These are phyloP conservation scores for Gymnogyps californianus DNA, from an alignment of 2,113 vertebrate genomes.

Conservation along the genomic window DNA sequence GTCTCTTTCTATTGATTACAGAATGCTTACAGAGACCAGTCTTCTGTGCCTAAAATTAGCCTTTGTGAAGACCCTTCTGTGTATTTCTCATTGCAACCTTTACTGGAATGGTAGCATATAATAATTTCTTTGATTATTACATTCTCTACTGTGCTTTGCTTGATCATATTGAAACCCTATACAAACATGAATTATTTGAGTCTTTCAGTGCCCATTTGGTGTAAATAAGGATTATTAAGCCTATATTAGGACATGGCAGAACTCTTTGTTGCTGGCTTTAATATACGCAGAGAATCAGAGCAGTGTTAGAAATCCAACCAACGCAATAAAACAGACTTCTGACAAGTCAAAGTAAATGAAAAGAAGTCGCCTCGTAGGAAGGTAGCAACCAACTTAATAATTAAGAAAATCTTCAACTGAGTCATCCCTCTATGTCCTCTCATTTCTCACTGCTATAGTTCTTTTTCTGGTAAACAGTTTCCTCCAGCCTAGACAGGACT, in stretches of 20 bases:
- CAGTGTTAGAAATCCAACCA: not conserved
- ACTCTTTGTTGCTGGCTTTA: not conserved
- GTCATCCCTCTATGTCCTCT: not conserved
- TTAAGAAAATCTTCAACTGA: not conserved
- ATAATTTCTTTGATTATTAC: not conserved
- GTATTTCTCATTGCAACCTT: not conserved
- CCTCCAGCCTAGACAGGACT: not conserved
- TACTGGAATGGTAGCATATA: not conserved
- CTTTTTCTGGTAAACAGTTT: not conserved
- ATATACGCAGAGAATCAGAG: not conserved
- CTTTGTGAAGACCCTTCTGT: not conserved
- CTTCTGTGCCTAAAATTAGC: not conserved
- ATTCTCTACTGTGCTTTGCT: not conserved
- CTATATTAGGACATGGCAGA: not conserved
- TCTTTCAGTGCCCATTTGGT: not conserved
- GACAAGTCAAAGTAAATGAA: not conserved
- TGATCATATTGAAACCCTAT: not conserved
- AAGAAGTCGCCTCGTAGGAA: not conserved
- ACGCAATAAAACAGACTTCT: not conserved
- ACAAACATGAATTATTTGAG: not conserved
- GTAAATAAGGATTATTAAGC: not conserved
- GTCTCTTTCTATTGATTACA: not conserved
- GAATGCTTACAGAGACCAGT: not conserved
- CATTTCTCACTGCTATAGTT: not conserved
- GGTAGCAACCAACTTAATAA: not conserved